Evolutionary conservation across 2,113 vertebrate genomes (phyloP), one percentile per base, ranked within the genome.

Genomic region (Mellivora capensis): DNA sequence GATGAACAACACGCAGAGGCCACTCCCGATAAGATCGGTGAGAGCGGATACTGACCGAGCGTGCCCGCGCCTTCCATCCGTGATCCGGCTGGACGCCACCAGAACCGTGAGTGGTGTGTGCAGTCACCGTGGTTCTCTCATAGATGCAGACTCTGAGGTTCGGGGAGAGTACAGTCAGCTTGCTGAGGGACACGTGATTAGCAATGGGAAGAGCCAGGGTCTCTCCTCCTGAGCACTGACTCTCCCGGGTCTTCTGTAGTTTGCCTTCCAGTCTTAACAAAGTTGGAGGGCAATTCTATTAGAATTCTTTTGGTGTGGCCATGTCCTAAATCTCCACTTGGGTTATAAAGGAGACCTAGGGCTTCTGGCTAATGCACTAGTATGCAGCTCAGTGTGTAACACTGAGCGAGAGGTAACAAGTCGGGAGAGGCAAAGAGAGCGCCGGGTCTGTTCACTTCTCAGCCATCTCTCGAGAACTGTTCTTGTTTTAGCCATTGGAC

Each of bases 11-110:
- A 20, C 27, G 52, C 7, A 39, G 61, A 25, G 69, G 67, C 23
- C 9, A 2, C 34, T 87, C 11, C 84, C 25, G 47, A 94, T 2
- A 20, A 11, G n/a, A 37, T 17, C 23, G 27, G 4, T 25, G 61
- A 47, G 5, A 62, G 11, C 3, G 25, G 34, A 8, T n/a, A 25
- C 21, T 74, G 54, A n/a, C 1, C 11, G 25, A 57, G 31, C 27
- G 8, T 20, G 12, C 1, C 37, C 13, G 0, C 2, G 18, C 17
- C 82, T 37, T 27, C 8, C 13, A 6, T 25, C 44, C 57, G 18
- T 9, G n/a, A 47, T 37, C 42, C 39, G 34, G 4, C 34, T 15
- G 62, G 12, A 47, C 3, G 20, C 80, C 74, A 77, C 21, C 20
- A 44, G 23, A 44, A 17, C 34, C 72, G 59, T 57, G 27, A 11